A percentile compares a stretch with the other conserved stretches of the same genome.
Conservation (phyloP, 2,797 vertebrate species). For the Spheniscus humboldti region DNA sequence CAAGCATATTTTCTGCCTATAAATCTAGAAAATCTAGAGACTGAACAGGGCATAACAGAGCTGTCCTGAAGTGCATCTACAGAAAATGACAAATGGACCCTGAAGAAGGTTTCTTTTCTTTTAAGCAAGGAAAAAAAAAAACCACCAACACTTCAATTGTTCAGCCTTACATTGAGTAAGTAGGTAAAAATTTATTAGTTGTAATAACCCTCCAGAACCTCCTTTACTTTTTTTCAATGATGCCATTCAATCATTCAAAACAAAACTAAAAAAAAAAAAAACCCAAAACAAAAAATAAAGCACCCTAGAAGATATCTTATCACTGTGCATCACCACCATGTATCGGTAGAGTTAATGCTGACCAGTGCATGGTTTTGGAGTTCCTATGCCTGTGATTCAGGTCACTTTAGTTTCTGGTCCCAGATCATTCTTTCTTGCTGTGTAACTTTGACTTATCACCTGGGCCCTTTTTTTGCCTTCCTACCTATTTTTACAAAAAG, state of each 20-base stretch:
- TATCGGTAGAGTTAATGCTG: neutral
- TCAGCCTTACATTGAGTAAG: neutral
- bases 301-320: neutral
- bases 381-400: neutral
- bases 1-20: neutral
- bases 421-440: neutral
- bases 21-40: neutral
- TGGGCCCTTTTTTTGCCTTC: neutral
- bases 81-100: neutral
- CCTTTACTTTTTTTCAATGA: neutral
- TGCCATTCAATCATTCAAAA: neutral
- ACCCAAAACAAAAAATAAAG: neutral
- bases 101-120: neutral
- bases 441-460: neutral
- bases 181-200: neutral
- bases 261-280: neutral
- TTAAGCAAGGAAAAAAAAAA: neutral
- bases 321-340: neutral
- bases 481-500: neutral
- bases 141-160: neutral
- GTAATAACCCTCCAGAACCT: neutral
- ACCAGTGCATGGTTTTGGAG: neutral
- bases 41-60: neutral
- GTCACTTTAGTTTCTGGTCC: neutral
- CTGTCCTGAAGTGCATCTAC: neutral